These are phyloP conservation scores for Sceloporus tristichus DNA, from an alignment of 2,113 vertebrate species.

Conservation along the genomic window DNA sequence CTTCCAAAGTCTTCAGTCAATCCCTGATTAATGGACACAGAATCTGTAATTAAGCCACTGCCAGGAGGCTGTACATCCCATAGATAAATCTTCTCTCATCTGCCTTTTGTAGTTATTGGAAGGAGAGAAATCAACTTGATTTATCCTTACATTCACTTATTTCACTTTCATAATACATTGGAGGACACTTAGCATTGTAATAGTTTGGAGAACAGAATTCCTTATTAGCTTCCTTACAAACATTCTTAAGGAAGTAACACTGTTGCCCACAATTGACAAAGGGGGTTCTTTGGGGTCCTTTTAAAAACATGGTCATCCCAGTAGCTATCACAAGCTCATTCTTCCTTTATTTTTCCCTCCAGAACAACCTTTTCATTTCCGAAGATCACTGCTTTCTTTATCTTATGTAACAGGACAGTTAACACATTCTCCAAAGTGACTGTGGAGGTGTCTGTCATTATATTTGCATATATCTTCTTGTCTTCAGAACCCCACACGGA, in stretches of 20 bases:
- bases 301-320: constrained; percentile 9
- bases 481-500: neutral
- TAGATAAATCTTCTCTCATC: constrained; percentile 68
- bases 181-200: constrained; percentile 53
- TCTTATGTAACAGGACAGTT: neutral
- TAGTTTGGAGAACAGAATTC: constrained; percentile 55
- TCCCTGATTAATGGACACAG: constrained; percentile 68
- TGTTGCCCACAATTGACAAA: constrained; percentile 3
- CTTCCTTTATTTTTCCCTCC: neutral
- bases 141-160: constrained; percentile 56
- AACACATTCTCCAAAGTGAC: neutral
- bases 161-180: constrained; percentile 60
- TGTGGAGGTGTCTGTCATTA: neutral
- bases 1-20: constrained; percentile 42
- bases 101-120: constrained; percentile 57
- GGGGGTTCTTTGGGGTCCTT: constrained; percentile 22
- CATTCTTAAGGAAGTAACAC: constrained; percentile 44
- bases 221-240: constrained; percentile 43
- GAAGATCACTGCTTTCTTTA: neutral
- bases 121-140: constrained; percentile 58
- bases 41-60: constrained; percentile 67
- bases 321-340: neutral
- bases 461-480: no score
- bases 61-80: constrained; percentile 57
- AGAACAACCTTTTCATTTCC: neutral